Conservation (phyloP, 2,113 vertebrate genomes). For the Oryzias celebensis region DNA sequence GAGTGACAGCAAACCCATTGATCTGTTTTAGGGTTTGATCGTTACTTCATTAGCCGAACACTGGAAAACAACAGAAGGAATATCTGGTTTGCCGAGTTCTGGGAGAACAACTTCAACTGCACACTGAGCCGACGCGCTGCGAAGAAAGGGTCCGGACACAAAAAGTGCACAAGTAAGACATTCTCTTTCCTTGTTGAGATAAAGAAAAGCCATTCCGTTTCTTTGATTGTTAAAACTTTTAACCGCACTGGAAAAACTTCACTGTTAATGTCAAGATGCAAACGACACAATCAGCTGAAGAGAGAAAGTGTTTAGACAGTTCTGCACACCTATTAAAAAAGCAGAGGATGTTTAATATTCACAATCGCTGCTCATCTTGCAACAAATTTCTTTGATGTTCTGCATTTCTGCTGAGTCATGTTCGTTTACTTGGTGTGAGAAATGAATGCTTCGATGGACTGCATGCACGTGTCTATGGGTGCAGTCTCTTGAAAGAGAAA, state of each 20-base stretch:
- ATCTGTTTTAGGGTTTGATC: constrained; percentile 78
- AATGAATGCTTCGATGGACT: constrained; percentile 30
- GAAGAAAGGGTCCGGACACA: constrained; percentile 76
- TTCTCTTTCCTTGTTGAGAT: constrained; percentile 9
- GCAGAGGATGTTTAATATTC: constrained; percentile 28
- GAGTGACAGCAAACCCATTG: constrained; percentile 53
- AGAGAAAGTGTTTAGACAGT: constrained; percentile 44
- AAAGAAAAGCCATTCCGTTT: constrained; percentile 3
- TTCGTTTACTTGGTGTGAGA: constrained; percentile 40
- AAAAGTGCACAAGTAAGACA: constrained; percentile 90
- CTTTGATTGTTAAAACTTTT: constrained; percentile 40
- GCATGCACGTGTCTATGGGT: constrained; percentile 22
- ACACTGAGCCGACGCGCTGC: constrained; percentile 82
- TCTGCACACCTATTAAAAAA: constrained; percentile 31
- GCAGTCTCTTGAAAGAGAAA: constrained; percentile 32
- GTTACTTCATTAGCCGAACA: constrained; percentile 81
- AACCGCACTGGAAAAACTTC: constrained; percentile 13
- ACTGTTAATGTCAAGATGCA: constrained; percentile 19
- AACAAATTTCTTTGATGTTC: constrained; percentile 24
- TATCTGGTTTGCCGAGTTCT: constrained; percentile 84
- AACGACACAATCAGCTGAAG: constrained; percentile 47
- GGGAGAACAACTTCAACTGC: constrained; percentile 88
- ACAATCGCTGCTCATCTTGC: constrained; percentile 38
- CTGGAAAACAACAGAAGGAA: constrained; percentile 83
- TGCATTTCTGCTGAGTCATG: constrained; percentile 57